Evolutionary conservation across 2,113 vertebrate genomes (phyloP).

Genomic region (Triplophysa rosa): DNA sequence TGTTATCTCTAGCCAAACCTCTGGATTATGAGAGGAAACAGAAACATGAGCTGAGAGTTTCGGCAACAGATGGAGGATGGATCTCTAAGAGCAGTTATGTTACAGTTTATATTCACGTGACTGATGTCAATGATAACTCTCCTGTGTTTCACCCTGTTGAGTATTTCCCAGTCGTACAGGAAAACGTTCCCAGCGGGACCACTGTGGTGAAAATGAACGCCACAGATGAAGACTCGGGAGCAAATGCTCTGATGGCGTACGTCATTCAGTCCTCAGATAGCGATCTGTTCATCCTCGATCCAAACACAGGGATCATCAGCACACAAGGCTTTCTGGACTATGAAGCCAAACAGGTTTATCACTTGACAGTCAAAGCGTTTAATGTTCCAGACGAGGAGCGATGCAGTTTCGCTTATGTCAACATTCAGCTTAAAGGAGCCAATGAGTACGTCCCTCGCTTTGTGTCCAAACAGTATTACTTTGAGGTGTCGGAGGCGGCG

Average conservation of each 20-base stretch:
- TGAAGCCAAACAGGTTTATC: conserved; percentile 93
- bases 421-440: conserved; percentile 88
- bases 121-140: conserved; percentile 94
- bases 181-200: conserved; percentile 96
- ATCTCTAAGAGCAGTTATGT: conserved; percentile 88
- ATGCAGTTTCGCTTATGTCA: conserved; percentile 90
- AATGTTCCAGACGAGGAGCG: conserved; percentile 94
- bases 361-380: conserved; percentile 92
- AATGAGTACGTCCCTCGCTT: conserved; percentile 99
- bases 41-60: conserved; percentile 85
- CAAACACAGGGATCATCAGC: conserved; percentile 90
- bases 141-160: conserved; percentile 85
- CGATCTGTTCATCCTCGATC: conserved; percentile 95
- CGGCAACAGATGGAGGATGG: conserved; percentile 92
- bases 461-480: conserved; percentile 96
- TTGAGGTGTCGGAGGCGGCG: conserved; percentile 94
- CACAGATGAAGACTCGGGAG: conserved; percentile 85
- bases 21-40: conserved; percentile 89
- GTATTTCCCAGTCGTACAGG: conserved; percentile 87
- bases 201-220: conserved; percentile 88
- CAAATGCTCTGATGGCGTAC: conserved; percentile 89
- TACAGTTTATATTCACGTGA: conserved; percentile 81
- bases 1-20: conserved; percentile 78
- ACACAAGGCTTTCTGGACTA: conserved; percentile 99
- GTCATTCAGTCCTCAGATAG: conserved; percentile 93